Base-by-base conservation (phyloP, 64 coral and sea anemone genomes). In the Dendrophyllia cribrosa region DNA sequence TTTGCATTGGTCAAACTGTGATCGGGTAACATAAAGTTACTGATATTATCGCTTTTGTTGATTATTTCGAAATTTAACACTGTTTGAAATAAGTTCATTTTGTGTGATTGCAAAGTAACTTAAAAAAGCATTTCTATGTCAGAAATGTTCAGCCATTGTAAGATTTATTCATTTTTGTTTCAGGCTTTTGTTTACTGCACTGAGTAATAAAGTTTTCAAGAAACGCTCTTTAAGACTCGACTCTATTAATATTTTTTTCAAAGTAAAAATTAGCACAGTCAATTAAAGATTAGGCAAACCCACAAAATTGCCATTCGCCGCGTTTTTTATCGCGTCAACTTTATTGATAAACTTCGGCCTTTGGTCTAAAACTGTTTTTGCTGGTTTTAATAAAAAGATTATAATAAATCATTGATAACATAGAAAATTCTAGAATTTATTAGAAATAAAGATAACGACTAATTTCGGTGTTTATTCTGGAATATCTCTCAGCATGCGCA, bases 11-110 rank as follows among this genome's bases (percentile, higher is more conserved):
- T 47, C 11, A 21, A 48, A 50, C 19, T 12, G 20, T 51, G 80
- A 51, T 12, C 60, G 7, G n/a, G 7, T n/a, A 24, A 61, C 15
- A 56, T 16, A 43, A 60, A 65, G 43, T 59, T 1, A 63, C 56
- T 65, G 14, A 84, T 84, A 51, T 4, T 67, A 50, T 84, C 80
- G 44, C 45, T 63, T 84, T 22, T 24, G 46, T 23, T 68, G 44
- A 67, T 24, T 34, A 84, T 17, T 50, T 20, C 60, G 51, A 51
- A 83, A 75, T 49, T 73, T 73, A 16, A 16, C 13, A 49, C 17
- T 64, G 61, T 20, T 64, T 64, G 19, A 13, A 64, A 64, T 64
- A 64, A 19, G 4, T 64, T 64, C 7, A 19, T 14, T 64, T 17
- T 64, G 71, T 74, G 71, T 49, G 43, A 47, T 74, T 74, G 11